phyloP scores from a whole-genome alignment of 2,113 vertebrate genomes.

The Zingel zingel region DNA sequence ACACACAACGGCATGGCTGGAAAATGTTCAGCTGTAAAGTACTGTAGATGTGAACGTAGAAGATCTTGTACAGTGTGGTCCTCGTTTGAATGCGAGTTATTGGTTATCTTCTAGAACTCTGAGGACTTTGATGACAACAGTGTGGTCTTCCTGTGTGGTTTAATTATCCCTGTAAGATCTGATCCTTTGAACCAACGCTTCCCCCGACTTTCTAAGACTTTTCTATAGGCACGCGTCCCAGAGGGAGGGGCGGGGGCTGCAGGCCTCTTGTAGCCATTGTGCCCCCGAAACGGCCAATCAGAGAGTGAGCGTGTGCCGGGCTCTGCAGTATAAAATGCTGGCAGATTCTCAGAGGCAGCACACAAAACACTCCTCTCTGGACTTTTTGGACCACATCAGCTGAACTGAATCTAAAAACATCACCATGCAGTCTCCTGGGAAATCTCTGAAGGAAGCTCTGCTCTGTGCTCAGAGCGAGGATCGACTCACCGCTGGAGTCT shows the following conservation, averaged over 20 bases:
- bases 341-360: constrained; percentile 24
- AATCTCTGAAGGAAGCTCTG: constrained; percentile 90
- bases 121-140: constrained; percentile 15
- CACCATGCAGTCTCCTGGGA: constrained; percentile 90
- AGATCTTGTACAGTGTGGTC: neutral
- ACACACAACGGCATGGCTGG: no score
- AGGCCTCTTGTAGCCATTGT: constrained; percentile 68
- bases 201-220: constrained; percentile 61
- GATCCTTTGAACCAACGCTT: constrained; percentile 65
- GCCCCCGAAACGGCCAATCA: constrained; percentile 77
- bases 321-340: constrained; percentile 72
- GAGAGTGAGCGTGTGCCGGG: constrained; percentile 71
- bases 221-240: constrained; percentile 80
- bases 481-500: constrained; percentile 93
- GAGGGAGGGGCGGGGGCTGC: constrained; percentile 43
- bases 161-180: constrained; percentile 42
- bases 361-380: constrained; percentile 36
- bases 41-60: neutral
- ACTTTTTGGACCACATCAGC: constrained; percentile 20
- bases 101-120: neutral
- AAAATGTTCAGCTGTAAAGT: no score
- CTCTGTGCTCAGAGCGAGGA: constrained; percentile 88
- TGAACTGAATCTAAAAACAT: neutral
- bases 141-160: constrained; percentile 50
- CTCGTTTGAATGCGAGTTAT: neutral